These are phyloP conservation scores for Molanna angustata DNA, from an alignment of 2,888 invertebrate species.

Conservation along the genomic window DNA sequence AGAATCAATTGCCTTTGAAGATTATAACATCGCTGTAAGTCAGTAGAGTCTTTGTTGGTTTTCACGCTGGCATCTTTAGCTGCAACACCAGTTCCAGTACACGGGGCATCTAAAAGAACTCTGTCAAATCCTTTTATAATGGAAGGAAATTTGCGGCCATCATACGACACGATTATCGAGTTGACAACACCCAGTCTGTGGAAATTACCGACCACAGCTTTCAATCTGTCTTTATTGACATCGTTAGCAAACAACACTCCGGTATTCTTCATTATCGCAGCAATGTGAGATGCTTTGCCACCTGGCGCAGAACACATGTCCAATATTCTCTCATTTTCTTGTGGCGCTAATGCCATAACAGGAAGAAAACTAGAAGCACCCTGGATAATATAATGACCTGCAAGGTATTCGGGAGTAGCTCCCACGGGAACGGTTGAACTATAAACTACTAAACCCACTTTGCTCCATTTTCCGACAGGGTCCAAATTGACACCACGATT, in stretches of 20 bases:
- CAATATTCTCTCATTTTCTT: constrained; percentile 89
- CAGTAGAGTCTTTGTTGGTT: constrained; percentile 83
- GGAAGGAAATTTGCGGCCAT: constrained; percentile 83
- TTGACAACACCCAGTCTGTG: constrained; percentile 96
- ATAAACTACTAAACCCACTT: constrained; percentile 95
- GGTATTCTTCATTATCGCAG: constrained; percentile 97
- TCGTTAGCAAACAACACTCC: constrained; percentile 97
- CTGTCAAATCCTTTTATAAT: constrained; percentile 92
- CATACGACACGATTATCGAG: constrained; percentile 83
- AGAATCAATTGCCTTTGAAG: constrained; percentile 89
- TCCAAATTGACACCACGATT: constrained; percentile 97
- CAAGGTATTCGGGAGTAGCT: constrained; percentile 98
- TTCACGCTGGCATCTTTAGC: constrained; percentile 98
- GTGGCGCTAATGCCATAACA: constrained; percentile 96
- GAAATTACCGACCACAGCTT: constrained; percentile 93
- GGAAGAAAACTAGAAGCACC: constrained; percentile 96
- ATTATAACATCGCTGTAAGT: constrained; percentile 88
- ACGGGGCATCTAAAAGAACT: constrained; percentile 95
- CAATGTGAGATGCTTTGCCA: constrained; percentile 97
- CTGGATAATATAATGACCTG: constrained; percentile 96
- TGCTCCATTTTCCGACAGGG: constrained; percentile 98
- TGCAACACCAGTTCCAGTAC: constrained; percentile 97
- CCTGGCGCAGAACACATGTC: constrained; percentile 99
- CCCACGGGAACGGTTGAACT: constrained; percentile 95
- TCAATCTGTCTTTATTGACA: constrained; percentile 82